Evolutionary conservation across 1,140 invertebrate genomes (phyloP).

Genomic region (Catajapyx aquilonaris): DNA sequence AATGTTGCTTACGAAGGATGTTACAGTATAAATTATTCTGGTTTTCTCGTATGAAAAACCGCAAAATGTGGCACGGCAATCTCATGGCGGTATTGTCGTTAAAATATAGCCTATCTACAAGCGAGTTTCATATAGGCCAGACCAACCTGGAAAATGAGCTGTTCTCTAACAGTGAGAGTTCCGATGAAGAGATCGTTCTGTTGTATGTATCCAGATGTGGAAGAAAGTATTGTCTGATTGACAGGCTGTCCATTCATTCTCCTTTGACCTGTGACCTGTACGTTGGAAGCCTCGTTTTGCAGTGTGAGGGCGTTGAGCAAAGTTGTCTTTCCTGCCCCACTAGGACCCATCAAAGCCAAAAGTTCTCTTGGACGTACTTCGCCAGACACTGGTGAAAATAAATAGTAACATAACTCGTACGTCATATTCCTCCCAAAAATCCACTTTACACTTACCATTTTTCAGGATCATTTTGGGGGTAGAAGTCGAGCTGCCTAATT

Average conservation of each 20-base stretch:
- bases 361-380: slow-evolving; percentile 72
- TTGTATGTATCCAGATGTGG: slow-evolving; percentile 81
- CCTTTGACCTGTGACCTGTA: slow-evolving; percentile 47
- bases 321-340: slow-evolving; percentile 90
- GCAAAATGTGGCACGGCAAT: too few relatives aligned
- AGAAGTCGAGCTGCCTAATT: too few relatives aligned
- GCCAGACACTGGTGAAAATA: slow-evolving; percentile 68
- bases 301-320: slow-evolving; percentile 77
- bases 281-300: slow-evolving; percentile 33
- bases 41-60: too few relatives aligned
- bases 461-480: too few relatives aligned
- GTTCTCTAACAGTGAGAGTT: slow-evolving; percentile 74
- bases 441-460: too few relatives aligned
- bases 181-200: slow-evolving; percentile 89
- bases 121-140: too few relatives aligned
- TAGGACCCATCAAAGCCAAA: slow-evolving; percentile 80
- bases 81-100: too few relatives aligned
- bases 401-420: too few relatives aligned
- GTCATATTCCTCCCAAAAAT: too few relatives aligned
- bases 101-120: too few relatives aligned
- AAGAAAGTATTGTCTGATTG: slow-evolving; percentile 31
- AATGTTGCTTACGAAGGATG: too few relatives aligned
- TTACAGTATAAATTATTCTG: too few relatives aligned
- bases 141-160: slow-evolving; percentile 72
- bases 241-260: slow-evolving; percentile 48